Base-by-base conservation (phyloP, 2,888 invertebrate species). In the Matsumyia berberina region DNA sequence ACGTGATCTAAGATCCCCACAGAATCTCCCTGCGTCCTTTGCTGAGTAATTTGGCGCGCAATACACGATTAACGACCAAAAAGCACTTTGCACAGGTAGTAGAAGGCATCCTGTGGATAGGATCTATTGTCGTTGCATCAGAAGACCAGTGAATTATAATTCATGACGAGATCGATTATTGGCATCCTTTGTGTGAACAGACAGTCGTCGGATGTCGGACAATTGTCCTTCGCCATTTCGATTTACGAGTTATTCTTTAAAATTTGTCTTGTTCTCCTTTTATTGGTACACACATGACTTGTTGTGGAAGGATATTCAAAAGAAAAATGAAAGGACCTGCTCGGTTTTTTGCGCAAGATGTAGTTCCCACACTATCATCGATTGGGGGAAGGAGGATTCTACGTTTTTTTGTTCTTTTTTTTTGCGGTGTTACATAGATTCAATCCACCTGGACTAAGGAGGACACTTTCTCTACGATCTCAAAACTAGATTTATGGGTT, bases 121-220 rank as follows among this genome's bases (percentile, higher is more conserved):
- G 9, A 57, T 53, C 70, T 49, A 57, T 62, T 78, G 60, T 66
- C 42, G 39, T 29, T 39, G 15, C 64, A 9, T 29, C 46, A 11
- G 8, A 51, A 49, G 57, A 24, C 39, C 39, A 74, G 44, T 72
- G 66, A 53, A 67, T 72, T 83, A 83, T 64, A 74, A 64, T 79
- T 79, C 79, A 73, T 69, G 73, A 83, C 79, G 73, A 83, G 79
- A 83, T 83, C 83, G 83, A 83, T 83, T 83, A 83, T 83, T 83
- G 62, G 62, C 62, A 46, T 51, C 49, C 49, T 60, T 79, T 79
- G 69, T 81, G 49, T 8, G 42, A 55, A 17, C n/a, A 76, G 76
- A 76, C 62, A 81, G 69, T 76, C 46, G 24, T 24, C 1, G 70
- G 51, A 64, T 76, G 74, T 69, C n/a, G 37, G 42, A 49, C 79